These are phyloP conservation scores for Sebastolobus alascanus DNA, from an alignment of 2,797 vertebrate genomes.

Conservation along the genomic window DNA sequence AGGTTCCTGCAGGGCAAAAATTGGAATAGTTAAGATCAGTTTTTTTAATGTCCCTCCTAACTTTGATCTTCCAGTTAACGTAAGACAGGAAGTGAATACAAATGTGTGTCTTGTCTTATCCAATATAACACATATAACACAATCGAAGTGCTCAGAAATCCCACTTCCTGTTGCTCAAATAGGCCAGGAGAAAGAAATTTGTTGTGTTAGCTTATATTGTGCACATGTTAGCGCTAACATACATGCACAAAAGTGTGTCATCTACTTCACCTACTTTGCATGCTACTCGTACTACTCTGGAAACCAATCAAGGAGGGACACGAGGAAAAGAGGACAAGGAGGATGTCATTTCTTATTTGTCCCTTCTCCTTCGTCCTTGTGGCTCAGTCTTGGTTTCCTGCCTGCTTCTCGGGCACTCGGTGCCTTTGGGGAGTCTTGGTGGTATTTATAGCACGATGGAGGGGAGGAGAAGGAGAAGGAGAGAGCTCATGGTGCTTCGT, in stretches of 20 bases:
- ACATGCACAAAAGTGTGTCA: slow-evolving; percentile 23
- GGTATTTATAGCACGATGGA: slow-evolving; percentile 76
- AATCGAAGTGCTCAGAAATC: background rate
- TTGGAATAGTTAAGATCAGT: background rate
- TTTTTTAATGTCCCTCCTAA: background rate
- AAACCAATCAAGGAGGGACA: slow-evolving; percentile 49
- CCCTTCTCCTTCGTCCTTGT: slow-evolving; percentile 62
- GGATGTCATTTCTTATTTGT: slow-evolving; percentile 63
- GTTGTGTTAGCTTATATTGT: background rate
- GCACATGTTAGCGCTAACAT: background rate
- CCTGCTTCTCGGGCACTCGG: slow-evolving; percentile 48
- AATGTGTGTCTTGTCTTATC: background rate
- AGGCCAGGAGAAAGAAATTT: background rate
- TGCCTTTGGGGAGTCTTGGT: slow-evolving; percentile 73
- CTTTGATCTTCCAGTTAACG: background rate
- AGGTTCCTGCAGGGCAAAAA: background rate
- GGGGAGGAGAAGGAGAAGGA: slow-evolving; percentile 68
- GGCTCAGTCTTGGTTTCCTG: slow-evolving; percentile 60
- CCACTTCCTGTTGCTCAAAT: background rate
- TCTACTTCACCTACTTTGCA: slow-evolving; percentile 22
- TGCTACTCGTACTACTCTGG: slow-evolving; percentile 18
- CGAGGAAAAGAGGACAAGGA: slow-evolving; percentile 51
- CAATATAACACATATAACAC: background rate
- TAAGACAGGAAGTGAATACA: background rate
- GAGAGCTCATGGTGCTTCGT: slow-evolving; percentile 69